Conservation (phyloP, 2,888 invertebrate species). For the Brachyopa scutellaris region DNA sequence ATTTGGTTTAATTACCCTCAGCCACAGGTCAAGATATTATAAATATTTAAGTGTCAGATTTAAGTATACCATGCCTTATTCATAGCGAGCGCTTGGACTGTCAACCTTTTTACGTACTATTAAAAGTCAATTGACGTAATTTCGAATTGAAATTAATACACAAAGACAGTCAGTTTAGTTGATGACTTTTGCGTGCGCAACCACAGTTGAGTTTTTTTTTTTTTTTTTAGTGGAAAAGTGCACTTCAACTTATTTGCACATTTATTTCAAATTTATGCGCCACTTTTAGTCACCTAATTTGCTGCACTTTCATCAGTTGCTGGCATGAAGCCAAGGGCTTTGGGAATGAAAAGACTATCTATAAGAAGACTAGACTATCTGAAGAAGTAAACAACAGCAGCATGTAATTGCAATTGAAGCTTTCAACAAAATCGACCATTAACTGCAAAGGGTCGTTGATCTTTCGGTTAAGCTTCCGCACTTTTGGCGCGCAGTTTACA, state of each 20-base stretch:
- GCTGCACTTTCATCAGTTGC: conserved; percentile 9
- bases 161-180: not conserved
- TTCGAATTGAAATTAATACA: not conserved
- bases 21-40: conserved; percentile 1
- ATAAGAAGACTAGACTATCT: no score
- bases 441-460: conserved; percentile 56
- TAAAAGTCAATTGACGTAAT: not conserved
- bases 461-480: conserved; percentile 17
- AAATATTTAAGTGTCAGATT: not conserved
- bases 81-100: not conserved
- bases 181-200: not conserved
- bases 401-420: not conserved
- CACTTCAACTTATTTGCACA: no score
- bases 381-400: no score
- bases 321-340: conserved; percentile 40
- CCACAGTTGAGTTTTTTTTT: no score
- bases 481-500: conserved; percentile 32
- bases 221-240: no score
- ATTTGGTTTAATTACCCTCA: not conserved
- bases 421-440: conserved; percentile 19
- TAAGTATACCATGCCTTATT: conserved; percentile 3
- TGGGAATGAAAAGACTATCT: no score
- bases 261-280: conserved; percentile 1
- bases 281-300: conserved; percentile 37
- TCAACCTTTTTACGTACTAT: not conserved